Percentiles rank a stretch among this genome's conserved stretches.
Conservation (phyloP, 2,797 vertebrate genomes). For the Malacoraja senta region DNA sequence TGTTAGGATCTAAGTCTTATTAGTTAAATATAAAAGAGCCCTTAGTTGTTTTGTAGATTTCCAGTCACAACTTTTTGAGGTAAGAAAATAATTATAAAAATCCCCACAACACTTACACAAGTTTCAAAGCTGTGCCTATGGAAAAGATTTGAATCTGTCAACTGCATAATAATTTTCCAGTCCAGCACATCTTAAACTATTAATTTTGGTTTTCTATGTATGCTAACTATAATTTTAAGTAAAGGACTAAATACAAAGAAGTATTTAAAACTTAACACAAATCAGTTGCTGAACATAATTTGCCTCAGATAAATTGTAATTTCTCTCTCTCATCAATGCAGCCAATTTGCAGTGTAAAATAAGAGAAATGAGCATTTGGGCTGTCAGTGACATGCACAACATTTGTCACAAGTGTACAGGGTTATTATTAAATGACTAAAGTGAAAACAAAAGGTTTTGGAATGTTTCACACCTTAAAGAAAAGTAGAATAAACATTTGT, state of each 20-base stretch:
- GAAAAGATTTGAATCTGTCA: neutral
- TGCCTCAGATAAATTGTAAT: neutral
- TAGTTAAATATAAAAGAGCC: neutral
- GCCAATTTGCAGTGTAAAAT: neutral
- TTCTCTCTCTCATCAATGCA: neutral
- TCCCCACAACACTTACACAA: neutral
- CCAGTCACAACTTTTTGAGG: neutral
- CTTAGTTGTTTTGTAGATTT: neutral
- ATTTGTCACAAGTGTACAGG: neutral
- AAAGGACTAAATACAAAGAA: neutral
- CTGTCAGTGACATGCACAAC: neutral
- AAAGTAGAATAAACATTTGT: neutral
- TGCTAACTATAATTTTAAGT: neutral
- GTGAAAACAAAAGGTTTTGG: neutral
- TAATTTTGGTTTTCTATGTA: neutral
- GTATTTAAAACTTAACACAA: neutral
- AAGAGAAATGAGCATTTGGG: neutral
- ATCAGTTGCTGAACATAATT: neutral
- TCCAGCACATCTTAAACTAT: neutral
- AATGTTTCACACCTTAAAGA: neutral
- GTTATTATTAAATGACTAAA: neutral
- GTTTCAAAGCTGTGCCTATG: constrained; percentile 18
- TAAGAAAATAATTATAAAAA: neutral
- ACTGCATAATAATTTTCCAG: neutral
- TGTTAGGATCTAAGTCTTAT: neutral